A percentile compares a stretch with the other conserved stretches of the same genome.
phyloP scores from a whole-genome alignment of 2,888 invertebrate species.

The Bibio marci region DNA sequence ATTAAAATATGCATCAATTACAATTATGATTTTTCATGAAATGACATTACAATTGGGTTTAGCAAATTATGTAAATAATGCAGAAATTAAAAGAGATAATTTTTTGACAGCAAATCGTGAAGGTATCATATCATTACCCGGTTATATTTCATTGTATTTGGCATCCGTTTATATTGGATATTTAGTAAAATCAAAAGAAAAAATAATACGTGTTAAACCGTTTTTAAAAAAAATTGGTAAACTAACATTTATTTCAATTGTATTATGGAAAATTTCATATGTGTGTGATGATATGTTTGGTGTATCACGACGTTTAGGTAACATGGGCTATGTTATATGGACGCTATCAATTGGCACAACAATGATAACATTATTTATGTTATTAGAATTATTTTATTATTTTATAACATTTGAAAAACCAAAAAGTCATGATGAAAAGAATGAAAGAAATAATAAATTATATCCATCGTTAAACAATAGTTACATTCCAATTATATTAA shows the following conservation, averaged over 20 bases:
- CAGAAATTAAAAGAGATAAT: constrained; percentile 34
- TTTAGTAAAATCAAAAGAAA: constrained; percentile 25
- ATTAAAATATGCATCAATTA: constrained; percentile 36
- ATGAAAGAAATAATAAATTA: neutral
- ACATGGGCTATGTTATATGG: constrained; percentile 66
- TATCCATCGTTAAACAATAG: constrained; percentile 5
- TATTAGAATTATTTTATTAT: constrained; percentile 31
- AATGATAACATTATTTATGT: constrained; percentile 35
- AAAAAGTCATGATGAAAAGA: constrained; percentile 7
- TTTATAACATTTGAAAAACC: constrained; percentile 1
- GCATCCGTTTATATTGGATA: constrained; percentile 48
- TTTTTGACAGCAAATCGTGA: constrained; percentile 77
- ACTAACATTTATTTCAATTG: constrained; percentile 15
- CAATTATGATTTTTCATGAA: constrained; percentile 47
- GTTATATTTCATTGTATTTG: constrained; percentile 72
- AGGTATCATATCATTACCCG: constrained; percentile 70
- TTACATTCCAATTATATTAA: constrained; percentile 39
- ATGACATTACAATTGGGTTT: constrained; percentile 40
- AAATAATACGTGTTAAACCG: neutral
- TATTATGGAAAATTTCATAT: constrained; percentile 31
- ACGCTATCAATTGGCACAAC: constrained; percentile 46
- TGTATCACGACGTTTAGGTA: constrained; percentile 66
- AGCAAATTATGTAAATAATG: constrained; percentile 44
- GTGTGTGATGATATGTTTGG: constrained; percentile 34
- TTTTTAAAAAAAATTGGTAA: constrained; percentile 15